These are phyloP conservation scores for Recurvirostra avosetta DNA, from an alignment of 2,113 vertebrate species.

Conservation along the genomic window DNA sequence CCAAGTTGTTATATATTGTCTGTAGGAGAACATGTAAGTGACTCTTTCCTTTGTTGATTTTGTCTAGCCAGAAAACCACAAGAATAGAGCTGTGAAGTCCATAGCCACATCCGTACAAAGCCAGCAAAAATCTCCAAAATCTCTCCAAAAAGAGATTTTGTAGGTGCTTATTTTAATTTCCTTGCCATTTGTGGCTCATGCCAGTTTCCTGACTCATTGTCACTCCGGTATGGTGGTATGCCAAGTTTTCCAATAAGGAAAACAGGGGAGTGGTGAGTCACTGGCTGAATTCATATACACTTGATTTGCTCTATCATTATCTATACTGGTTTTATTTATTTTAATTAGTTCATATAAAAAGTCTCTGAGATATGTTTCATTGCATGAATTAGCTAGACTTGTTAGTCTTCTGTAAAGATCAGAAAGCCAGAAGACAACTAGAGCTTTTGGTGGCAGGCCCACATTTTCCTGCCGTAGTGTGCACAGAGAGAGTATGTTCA, in stretches of 20 bases:
- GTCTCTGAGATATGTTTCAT: constrained; percentile 16
- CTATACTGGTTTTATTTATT: constrained; percentile 30
- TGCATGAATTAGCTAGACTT: constrained; percentile 1
- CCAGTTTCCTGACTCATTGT: constrained; percentile 50
- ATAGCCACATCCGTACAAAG: neutral
- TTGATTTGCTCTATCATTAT: constrained; percentile 48
- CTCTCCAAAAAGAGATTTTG: neutral
- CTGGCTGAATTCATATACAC: neutral
- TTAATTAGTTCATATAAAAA: constrained; percentile 22
- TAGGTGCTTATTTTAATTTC: constrained; percentile 2
- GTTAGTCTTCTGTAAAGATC: neutral
- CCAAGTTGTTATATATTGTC: neutral
- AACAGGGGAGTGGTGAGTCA: constrained; percentile 50
- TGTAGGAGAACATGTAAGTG: neutral
- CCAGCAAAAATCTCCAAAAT: neutral
- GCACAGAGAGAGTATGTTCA: neutral
- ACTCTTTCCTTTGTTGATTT: neutral
- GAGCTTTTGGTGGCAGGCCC: neutral
- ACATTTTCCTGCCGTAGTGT: neutral
- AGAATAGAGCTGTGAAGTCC: neutral
- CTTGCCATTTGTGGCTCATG: constrained; percentile 10
- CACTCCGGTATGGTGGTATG: neutral
- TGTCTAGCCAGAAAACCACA: neutral
- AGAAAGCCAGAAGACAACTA: neutral
- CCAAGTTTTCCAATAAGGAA: constrained; percentile 48